Evolutionary conservation across 2,113 vertebrate genomes (phyloP), one percentile per base, ranked within the genome.

Genomic region (Heterochromis multidens): DNA sequence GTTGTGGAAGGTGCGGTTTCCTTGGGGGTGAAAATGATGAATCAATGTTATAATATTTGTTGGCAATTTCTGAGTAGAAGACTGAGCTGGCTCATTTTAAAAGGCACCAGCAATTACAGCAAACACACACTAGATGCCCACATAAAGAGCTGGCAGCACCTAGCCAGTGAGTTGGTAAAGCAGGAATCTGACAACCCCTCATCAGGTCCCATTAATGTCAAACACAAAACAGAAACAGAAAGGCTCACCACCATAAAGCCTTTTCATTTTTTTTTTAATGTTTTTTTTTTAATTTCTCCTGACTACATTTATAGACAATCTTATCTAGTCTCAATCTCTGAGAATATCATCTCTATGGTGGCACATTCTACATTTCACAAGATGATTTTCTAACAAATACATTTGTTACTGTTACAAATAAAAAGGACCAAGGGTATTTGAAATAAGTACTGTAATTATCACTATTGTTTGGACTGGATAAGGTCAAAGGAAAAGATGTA

Each of bases 191-290:
- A 90, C 85, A 92, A 90, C 80, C 84, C 40, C 79, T 88, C 77
- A 92, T 93, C 85, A 83, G 63, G 83, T 89, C 72, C 86, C 77
- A 93, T 91, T 89, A 90, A 86, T 89, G 89, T 90, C 86, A 93
- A 80, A 90, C 65, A 81, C 16, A 80, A 43, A 81, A 74, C 2
- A 1, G 46, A 92, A 63, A 82, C 56, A 92, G 49, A 81, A 33
- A 83, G 43, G 11, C 52, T 72, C 58, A 80, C 17, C 23, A 79
- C 25, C 56, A 49, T 57, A 76, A 70, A 86, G 67, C 37, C 57
- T 65, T 77, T 60, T 84, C 23, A 63, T 25, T 54, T 79, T 63
- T 19, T 29, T 76, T 70, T 70, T 29, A 13, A 65, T 62, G 23
- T 21, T 56, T 60, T 56, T 21, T 29, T 67, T n/a, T n/a, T n/a